Evolutionary conservation across 2,888 invertebrate species (phyloP).

Genomic region (Lasioglossum oenotherae): DNA sequence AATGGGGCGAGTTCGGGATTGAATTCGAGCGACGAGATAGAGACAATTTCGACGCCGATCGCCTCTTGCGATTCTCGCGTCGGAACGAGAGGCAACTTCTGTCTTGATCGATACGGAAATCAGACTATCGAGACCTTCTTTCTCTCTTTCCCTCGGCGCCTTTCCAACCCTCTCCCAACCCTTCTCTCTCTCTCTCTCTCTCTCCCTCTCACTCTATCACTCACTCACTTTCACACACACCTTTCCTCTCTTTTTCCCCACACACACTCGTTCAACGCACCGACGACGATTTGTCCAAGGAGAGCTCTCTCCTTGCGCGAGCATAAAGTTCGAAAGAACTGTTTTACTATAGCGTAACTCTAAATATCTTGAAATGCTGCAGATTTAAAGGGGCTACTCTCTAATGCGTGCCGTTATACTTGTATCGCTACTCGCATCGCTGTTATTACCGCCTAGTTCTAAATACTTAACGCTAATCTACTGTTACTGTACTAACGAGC

Average conservation of each 20-base stretch:
- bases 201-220: background rate
- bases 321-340: constrained; percentile 41
- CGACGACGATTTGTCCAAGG: constrained; percentile 38
- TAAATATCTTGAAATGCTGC: constrained; percentile 65
- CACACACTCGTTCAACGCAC: constrained; percentile 39
- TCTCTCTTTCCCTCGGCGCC: background rate
- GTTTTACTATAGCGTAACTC: constrained; percentile 59
- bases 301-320: constrained; percentile 24
- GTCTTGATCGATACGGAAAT: background rate
- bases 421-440: constrained; percentile 69
- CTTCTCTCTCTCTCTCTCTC: background rate
- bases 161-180: background rate
- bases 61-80: background rate
- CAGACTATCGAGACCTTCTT: background rate
- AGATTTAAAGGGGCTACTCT: constrained; percentile 60
- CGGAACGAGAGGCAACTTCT: background rate
- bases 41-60: background rate
- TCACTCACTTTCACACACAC: background rate
- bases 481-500: constrained; percentile 61
- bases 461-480: constrained; percentile 66
- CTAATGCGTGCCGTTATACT: constrained; percentile 68
- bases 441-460: constrained; percentile 66
- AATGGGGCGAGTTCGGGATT: background rate
- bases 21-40: background rate
- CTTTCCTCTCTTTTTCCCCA: background rate